phyloP scores from a whole-genome alignment of 2,888 invertebrate genomes.

The Pseudococcus jackbeardsleyi region DNA sequence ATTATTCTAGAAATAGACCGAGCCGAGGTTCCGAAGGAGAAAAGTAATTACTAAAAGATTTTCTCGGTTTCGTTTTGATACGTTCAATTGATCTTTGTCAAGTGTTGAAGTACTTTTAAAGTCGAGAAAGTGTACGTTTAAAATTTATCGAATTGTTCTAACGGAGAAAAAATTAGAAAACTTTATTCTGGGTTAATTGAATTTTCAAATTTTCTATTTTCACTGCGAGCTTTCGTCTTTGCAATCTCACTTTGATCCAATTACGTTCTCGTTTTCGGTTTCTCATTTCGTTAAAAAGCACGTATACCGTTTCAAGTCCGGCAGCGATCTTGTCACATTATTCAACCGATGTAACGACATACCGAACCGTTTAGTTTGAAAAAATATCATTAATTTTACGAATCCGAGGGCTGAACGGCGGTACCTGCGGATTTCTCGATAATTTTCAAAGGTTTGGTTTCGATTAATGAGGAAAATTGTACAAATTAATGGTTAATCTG shows the following conservation, averaged over 20 bases:
- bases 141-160: not conserved
- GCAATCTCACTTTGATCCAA: not conserved
- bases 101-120: not conserved
- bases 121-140: not conserved
- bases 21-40: not conserved
- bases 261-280: not conserved
- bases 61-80: conserved; percentile 8
- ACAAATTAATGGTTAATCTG: not conserved
- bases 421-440: no score
- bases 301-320: not conserved
- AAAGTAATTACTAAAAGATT: not conserved
- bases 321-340: no score
- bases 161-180: not conserved
- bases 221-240: not conserved
- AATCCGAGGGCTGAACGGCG: no score
- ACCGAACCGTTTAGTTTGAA: no score
- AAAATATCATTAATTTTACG: no score
- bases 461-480: not conserved
- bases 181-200: not conserved
- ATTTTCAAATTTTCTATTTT: not conserved
- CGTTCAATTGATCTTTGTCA: not conserved
- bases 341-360: no score
- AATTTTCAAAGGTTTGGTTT: no score
- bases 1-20: not conserved
- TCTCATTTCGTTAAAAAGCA: not conserved